These are phyloP conservation scores for Bubo blakistoni DNA, from an alignment of 2,113 vertebrate genomes.

Conservation along the genomic window DNA sequence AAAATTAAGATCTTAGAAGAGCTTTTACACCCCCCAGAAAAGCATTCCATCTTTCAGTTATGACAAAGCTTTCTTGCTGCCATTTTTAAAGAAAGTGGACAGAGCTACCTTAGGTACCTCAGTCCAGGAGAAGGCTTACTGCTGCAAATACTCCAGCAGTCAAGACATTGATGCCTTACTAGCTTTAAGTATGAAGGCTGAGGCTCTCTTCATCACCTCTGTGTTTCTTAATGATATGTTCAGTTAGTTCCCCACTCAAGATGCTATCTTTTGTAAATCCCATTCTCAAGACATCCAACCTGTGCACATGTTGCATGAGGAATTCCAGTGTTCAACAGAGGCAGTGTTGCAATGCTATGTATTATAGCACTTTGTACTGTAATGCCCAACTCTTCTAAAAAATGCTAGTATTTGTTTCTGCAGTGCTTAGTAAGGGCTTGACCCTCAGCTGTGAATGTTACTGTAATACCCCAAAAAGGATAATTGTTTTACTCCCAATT, in stretches of 20 bases:
- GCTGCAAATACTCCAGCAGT: background rate
- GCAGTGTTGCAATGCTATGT: background rate
- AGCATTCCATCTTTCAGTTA: background rate
- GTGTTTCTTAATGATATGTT: fast-evolving
- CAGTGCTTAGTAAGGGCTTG: background rate
- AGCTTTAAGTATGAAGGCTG: background rate
- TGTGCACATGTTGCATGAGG: background rate
- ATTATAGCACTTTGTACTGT: background rate
- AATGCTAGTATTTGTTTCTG: background rate
- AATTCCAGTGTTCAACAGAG: background rate
- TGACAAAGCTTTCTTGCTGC: background rate
- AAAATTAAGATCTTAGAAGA: background rate
- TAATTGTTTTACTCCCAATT: background rate
- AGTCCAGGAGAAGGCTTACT: background rate
- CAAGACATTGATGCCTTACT: background rate
- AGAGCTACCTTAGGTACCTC: background rate
- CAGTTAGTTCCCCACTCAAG: background rate
- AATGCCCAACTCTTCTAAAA: background rate
- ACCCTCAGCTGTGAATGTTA: background rate
- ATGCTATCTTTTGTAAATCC: background rate
- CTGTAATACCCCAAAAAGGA: background rate
- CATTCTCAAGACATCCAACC: background rate
- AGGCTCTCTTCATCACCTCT: background rate
- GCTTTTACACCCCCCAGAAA: background rate
- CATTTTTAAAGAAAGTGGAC: background rate